Evolutionary conservation across 2,888 invertebrate genomes (phyloP), one percentile per base, ranked within the genome.

Genomic region (Mesodorylaimus sp.): DNA sequence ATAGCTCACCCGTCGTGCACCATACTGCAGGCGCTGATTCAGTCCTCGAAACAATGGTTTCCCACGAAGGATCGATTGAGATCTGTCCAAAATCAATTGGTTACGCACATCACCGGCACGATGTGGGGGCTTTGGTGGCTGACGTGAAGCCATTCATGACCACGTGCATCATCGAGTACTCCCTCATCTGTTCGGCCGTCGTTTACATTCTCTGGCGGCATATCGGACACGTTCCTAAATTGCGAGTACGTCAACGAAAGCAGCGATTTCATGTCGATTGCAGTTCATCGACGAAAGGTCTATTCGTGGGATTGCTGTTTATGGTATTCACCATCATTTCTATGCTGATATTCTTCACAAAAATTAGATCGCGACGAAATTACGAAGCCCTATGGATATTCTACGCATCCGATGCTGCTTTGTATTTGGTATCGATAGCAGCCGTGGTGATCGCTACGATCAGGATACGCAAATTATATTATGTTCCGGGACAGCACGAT

Each of bases 181-280:
- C 88, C 45, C 74, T 93, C 50, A 89, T 93, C 47, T 91, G 91
- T 61, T 89, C 91, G 0, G 91, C 89, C 29, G 70, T 93, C 55
- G 73, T 93, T 45, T 93, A 89, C 68, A 87, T 91, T 23, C 89
- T 93, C 83, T 93, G 91, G 87, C 83, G 83, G 70, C 82, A 83
- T 67, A 79, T 81, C 28, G 63, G 65, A 10, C 26, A 43, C 21
- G 27, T 10, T 3, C 5, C 21, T 5, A 25, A 21, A 5, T 10
- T 24, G 3, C 21, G 25, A 25, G 3, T 3, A 7, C 3, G 5
- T 3, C 23, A 7, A 10, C 48, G 44, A 3, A 46, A 46, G 26
- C 26, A 46, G 3, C 45, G 51, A 23, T 36, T 54, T 29, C 49
- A 39, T 2, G 48, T 53, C 2, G 53, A 53, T 39, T 53, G 53